Evolutionary conservation across 1,140 invertebrate genomes (phyloP).

Genomic region (Agrypnia vestita): DNA sequence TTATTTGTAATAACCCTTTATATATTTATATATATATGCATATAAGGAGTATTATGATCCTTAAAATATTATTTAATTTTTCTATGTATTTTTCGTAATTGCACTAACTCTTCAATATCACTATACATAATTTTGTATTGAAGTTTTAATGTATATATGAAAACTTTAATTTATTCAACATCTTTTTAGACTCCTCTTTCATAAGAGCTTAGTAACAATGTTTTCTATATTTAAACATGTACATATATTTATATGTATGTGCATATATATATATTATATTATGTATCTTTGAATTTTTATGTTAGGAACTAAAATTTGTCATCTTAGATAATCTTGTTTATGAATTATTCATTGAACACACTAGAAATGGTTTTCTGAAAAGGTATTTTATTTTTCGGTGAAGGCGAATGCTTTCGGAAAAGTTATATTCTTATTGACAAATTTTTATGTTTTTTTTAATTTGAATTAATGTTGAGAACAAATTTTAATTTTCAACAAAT

Average conservation of each 20-base stretch:
- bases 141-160: constrained; percentile 8
- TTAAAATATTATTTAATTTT: constrained; percentile 30
- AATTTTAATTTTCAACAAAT: no score
- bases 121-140: constrained; percentile 21
- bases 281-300: constrained; percentile 16
- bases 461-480: no score
- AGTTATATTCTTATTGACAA: no score
- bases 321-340: no score
- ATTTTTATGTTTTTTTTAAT: no score
- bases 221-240: constrained; percentile 22
- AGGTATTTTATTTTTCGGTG: no score
- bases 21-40: not conserved
- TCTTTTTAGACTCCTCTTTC: constrained; percentile 11
- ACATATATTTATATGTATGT: constrained; percentile 35
- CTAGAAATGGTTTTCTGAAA: no score
- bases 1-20: constrained; percentile 25
- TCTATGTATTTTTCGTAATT: constrained; percentile 6
- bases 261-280: constrained; percentile 27
- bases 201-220: constrained; percentile 12
- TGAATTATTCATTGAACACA: no score
- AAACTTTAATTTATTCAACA: not conserved
- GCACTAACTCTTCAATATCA: constrained; percentile 19
- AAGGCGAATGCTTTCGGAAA: no score
- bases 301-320: constrained; percentile 13
- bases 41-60: not conserved